phyloP scores from a whole-genome alignment of 2,888 invertebrate genomes.

The Julus scandinavius region DNA sequence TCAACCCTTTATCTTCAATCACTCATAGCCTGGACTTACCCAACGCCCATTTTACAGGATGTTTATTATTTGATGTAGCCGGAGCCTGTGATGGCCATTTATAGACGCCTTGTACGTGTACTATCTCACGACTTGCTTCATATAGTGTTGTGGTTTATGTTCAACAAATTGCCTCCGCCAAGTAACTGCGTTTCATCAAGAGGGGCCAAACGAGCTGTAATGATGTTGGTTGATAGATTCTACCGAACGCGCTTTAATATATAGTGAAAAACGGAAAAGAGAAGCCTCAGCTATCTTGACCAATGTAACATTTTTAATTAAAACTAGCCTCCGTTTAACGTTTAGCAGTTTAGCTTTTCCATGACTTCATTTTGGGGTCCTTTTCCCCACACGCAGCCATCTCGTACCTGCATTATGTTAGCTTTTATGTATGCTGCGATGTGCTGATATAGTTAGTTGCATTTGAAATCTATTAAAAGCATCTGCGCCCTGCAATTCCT shows the following conservation, averaged over 20 bases:
- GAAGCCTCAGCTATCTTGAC: neutral
- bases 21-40: neutral
- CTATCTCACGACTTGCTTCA: neutral
- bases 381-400: neutral
- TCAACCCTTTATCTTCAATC: neutral
- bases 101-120: neutral
- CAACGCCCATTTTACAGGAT: constrained; percentile 3
- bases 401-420: neutral
- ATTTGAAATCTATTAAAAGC: constrained; percentile 27
- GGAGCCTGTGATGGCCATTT: neutral
- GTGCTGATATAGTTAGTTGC: neutral
- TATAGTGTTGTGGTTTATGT: constrained; percentile 5
- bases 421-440: neutral
- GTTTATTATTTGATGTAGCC: neutral
- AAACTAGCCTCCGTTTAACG: neutral
- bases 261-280: neutral
- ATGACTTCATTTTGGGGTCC: neutral
- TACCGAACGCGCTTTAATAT: neutral
- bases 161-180: neutral
- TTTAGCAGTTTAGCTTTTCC: neutral
- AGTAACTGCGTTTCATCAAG: neutral
- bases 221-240: neutral
- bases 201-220: neutral
- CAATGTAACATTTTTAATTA: constrained; percentile 13
- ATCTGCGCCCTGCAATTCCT: constrained; percentile 20